Evolutionary conservation across 2,888 invertebrate genomes (phyloP).

Genomic region (Mythimna pallens): DNA sequence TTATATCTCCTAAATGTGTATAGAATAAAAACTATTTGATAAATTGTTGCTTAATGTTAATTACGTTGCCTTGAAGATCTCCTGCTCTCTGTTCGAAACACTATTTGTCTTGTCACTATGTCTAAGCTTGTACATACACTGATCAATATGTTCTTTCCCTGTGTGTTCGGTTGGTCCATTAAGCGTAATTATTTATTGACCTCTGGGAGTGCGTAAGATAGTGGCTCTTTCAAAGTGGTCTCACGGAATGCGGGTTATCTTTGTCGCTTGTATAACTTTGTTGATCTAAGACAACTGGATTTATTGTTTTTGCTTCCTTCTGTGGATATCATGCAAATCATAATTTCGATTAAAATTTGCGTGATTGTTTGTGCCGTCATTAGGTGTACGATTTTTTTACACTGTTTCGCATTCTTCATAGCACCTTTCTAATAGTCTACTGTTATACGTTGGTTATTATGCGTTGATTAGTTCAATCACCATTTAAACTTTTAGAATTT

Average conservation of each 20-base stretch:
- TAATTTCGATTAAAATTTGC: too few relatives aligned
- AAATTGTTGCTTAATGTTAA: not conserved
- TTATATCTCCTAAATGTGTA: not conserved
- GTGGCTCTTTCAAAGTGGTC: not conserved
- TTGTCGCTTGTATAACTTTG: not conserved
- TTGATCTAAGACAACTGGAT: not conserved
- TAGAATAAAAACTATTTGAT: constrained; percentile 2
- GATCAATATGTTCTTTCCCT: not conserved
- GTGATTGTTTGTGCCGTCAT: too few relatives aligned
- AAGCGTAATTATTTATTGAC: not conserved
- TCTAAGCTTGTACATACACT: not conserved
- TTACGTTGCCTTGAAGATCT: not conserved
- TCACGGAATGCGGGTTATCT: not conserved
- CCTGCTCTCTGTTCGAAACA: not conserved
- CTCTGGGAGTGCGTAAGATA: not conserved
- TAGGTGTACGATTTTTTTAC: too few relatives aligned
- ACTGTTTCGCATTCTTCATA: too few relatives aligned
- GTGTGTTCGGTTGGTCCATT: not conserved
- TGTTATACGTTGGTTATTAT: too few relatives aligned
- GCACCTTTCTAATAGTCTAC: too few relatives aligned
- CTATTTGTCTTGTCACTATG: not conserved
- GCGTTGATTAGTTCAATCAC: too few relatives aligned
- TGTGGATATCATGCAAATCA: too few relatives aligned
- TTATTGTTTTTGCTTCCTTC: not conserved
- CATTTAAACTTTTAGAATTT: too few relatives aligned